phyloP scores from a whole-genome alignment of 2,113 vertebrate species.

The Gnathonemus longibarbis region DNA sequence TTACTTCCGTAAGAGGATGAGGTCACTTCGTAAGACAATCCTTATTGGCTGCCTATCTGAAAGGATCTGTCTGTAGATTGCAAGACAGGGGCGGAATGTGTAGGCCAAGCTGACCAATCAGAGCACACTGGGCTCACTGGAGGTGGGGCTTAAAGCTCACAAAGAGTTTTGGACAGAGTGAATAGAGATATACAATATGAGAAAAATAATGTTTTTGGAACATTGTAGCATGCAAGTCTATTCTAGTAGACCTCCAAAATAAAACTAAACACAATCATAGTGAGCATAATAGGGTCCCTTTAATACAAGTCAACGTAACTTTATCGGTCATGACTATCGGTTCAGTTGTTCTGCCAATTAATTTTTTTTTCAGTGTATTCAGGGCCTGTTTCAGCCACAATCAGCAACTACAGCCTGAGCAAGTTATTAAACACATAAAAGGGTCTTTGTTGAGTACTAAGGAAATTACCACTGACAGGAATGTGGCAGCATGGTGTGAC shows the following conservation, averaged over 20 bases:
- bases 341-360: not conserved
- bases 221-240: not conserved
- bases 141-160: not conserved
- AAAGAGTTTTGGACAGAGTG: not conserved
- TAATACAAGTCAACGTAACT: not conserved
- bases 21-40: not conserved
- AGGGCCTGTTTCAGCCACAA: not conserved
- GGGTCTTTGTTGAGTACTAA: not conserved
- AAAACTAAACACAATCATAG: not conserved
- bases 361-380: not conserved
- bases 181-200: not conserved
- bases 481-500: not conserved
- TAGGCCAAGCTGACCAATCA: not conserved
- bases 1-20: not conserved
- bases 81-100: not conserved
- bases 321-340: not conserved
- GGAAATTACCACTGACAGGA: not conserved
- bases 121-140: not conserved
- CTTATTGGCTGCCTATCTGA: not conserved
- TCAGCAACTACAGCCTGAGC: not conserved
- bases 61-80: not conserved
- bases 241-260: not conserved
- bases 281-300: not conserved
- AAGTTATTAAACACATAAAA: not conserved
- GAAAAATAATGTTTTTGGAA: not conserved